phyloP scores from a whole-genome alignment of 2,113 vertebrate species.

The Myrmecobius fasciatus region DNA sequence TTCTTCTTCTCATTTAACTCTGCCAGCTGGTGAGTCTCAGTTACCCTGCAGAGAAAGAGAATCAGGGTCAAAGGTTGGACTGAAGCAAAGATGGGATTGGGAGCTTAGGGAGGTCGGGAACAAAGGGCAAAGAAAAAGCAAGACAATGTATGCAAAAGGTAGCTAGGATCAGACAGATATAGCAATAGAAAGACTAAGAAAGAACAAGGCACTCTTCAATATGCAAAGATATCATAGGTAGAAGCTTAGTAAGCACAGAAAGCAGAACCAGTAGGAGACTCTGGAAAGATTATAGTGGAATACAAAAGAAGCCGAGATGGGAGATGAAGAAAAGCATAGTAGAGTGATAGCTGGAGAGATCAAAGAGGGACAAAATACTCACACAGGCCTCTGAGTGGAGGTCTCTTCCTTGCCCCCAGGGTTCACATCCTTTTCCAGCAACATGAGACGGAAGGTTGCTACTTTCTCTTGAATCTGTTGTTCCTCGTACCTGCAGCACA shows the following conservation, averaged over 20 bases:
- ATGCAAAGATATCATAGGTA: neutral
- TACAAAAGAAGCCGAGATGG: neutral
- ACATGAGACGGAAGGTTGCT: conserved; percentile 93
- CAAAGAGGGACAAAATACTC: conserved; percentile 60
- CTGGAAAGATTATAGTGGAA: neutral
- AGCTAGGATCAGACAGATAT: neutral
- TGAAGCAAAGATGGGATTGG: neutral
- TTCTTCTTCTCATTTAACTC: conserved; percentile 96
- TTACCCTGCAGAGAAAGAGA: conserved; percentile 80
- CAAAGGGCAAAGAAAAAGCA: neutral
- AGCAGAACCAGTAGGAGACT: neutral
- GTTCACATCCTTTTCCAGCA: conserved; percentile 91
- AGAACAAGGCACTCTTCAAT: neutral
- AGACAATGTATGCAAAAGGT: neutral
- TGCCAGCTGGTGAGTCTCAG: conserved; percentile 93
- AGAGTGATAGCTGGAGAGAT: neutral
- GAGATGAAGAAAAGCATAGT: neutral
- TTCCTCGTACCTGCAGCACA: conserved; percentile 88
- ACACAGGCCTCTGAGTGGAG: conserved; percentile 79
- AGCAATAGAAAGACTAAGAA: neutral
- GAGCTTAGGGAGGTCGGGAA: neutral
- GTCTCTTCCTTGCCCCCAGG: conserved; percentile 84
- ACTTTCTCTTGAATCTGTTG: conserved; percentile 95
- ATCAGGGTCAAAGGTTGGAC: neutral
- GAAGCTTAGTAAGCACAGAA: neutral